Conservation (phyloP, 1,140 invertebrate genomes). For the Conopomorpha cramerella region DNA sequence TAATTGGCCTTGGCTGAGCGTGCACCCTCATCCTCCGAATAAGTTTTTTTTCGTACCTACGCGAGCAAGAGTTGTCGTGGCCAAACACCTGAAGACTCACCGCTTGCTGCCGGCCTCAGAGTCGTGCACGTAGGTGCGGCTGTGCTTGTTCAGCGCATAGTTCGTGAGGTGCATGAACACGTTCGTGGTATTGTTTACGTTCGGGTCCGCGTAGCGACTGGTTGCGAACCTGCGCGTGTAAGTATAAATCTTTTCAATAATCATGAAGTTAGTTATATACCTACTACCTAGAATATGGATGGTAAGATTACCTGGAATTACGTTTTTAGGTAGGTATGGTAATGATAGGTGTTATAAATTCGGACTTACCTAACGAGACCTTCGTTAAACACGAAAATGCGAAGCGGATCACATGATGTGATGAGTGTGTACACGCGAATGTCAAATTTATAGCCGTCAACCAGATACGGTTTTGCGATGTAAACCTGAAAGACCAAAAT, state of each 20-base stretch:
- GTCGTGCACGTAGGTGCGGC: slow-evolving; percentile 73
- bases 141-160: slow-evolving; percentile 94
- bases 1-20: too few relatives aligned
- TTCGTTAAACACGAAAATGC: slow-evolving; percentile 95
- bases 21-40: too few relatives aligned
- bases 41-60: too few relatives aligned
- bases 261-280: too few relatives aligned
- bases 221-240: slow-evolving; percentile 76
- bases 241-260: too few relatives aligned
- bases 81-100: too few relatives aligned
- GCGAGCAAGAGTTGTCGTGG: too few relatives aligned
- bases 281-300: too few relatives aligned
- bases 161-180: slow-evolving; percentile 98
- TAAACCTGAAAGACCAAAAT: slow-evolving; percentile 29
- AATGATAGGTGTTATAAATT: slow-evolving; percentile 1
- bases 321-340: neutral
- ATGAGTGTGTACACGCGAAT: slow-evolving; percentile 92
- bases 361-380: slow-evolving; percentile 78
- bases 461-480: slow-evolving; percentile 74
- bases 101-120: slow-evolving; percentile 85
- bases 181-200: slow-evolving; percentile 76
- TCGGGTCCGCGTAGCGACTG: slow-evolving; percentile 80
- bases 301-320: too few relatives aligned
- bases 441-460: slow-evolving; percentile 98
- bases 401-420: slow-evolving; percentile 90